Evolutionary conservation across 2,113 vertebrate genomes (phyloP), one percentile per base, ranked within the genome.

Genomic region (Atractosteus spatula): DNA sequence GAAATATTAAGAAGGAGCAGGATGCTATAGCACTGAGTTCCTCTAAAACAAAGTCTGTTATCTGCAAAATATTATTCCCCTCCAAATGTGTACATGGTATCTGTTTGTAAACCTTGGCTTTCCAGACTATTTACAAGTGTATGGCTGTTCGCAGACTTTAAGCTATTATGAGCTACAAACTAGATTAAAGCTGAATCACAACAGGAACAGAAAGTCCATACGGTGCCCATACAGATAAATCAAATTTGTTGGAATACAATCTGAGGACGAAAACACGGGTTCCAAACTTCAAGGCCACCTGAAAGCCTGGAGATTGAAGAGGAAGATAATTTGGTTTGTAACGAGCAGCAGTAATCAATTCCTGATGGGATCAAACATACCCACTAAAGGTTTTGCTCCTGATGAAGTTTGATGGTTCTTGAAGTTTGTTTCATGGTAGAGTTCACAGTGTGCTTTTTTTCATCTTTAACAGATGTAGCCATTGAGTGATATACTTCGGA

Each of bases 271-370:
- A 45, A 41, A 71, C 8, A 51, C 45, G 10, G 51, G 17, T 10
- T 41, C 17, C 7, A 47, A 16, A 29, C n/a, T 70, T 59, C 11
- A 59, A 70, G 54, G 14, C 57, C 41, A 75, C 55, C 63, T 59
- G 59, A 63, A 29, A 66, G 47, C 57, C 42, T 42, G 43, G 57
- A 45, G 68, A 66, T 70, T 47, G 72, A 43, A 61, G 59, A 61
- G 66, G 54, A 41, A 68, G 72, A 69, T 55, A 17, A 68, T 74
- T 68, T 51, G 44, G 66, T 55, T 55, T 72, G 62, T 55, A 72
- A 66, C 41, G 65, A 72, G 62, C 42, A 55, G 51, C 55, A 61
- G 63, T 68, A 67, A 73, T 73, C 65, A 68, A 14, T 45, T 29
- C 66, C 44, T 41, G 42, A 45, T 62, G 59, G 56, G 17, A 69